Conservation (phyloP, 2,888 invertebrate genomes). For the Eupsilia transversa region DNA sequence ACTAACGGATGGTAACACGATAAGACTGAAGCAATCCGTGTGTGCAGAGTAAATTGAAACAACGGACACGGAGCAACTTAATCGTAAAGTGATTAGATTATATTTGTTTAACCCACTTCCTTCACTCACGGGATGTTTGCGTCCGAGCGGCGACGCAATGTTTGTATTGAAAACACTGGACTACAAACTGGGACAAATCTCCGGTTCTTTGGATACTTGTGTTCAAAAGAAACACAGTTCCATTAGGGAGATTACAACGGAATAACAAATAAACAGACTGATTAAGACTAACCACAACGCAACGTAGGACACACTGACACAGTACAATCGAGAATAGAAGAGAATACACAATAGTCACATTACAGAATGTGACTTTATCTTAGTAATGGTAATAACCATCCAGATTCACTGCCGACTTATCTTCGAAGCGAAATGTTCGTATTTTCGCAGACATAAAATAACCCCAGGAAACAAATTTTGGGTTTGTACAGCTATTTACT, state of each 20-base stretch:
- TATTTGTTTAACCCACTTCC: slow-evolving; percentile 83
- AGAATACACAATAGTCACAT: slow-evolving; percentile 4
- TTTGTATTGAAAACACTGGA: slow-evolving; percentile 82
- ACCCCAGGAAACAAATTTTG: slow-evolving; percentile 66
- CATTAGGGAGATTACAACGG: slow-evolving; percentile 74
- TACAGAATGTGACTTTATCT: slow-evolving; percentile 25
- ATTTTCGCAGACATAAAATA: slow-evolving; percentile 68
- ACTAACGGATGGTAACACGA: slow-evolving; percentile 60
- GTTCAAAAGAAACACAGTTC: slow-evolving; percentile 75
- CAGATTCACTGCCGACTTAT: slow-evolving; percentile 54
- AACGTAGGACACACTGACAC: slow-evolving; percentile 17
- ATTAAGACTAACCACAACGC: slow-evolving; percentile 39
- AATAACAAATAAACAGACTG: slow-evolving; percentile 51
- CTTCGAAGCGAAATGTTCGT: slow-evolving; percentile 52
- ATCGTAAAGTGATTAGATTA: slow-evolving; percentile 77
- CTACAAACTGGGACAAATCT: slow-evolving; percentile 79
- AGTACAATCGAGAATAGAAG: slow-evolving; percentile 34
- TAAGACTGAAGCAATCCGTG: slow-evolving; percentile 62
- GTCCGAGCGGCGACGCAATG: slow-evolving; percentile 78
- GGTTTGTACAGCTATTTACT: slow-evolving; percentile 63
- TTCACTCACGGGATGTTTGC: slow-evolving; percentile 84
- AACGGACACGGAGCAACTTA: slow-evolving; percentile 70
- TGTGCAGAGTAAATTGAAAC: slow-evolving; percentile 64
- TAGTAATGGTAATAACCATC: slow-evolving; percentile 39
- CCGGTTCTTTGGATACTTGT: slow-evolving; percentile 67